phyloP scores from a whole-genome alignment of 2,113 vertebrate genomes.

The Pimephales promelas region DNA sequence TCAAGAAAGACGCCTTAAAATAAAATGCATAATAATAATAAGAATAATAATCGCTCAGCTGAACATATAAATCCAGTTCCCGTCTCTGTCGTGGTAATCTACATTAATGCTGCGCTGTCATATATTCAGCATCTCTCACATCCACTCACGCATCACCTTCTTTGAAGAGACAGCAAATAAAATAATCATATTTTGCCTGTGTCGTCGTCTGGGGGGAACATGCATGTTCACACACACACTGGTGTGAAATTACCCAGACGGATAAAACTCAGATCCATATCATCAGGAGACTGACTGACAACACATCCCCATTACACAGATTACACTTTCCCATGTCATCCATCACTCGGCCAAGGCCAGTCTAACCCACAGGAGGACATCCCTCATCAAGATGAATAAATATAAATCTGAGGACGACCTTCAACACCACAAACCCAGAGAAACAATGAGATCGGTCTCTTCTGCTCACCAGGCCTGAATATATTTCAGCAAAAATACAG shows the following conservation, averaged over 20 bases:
- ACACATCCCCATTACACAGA: slow-evolving; percentile 8
- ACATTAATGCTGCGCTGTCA: neutral
- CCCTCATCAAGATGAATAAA: neutral
- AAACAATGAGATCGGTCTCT: neutral
- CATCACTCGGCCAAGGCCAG: slow-evolving; percentile 1
- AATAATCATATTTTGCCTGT: neutral
- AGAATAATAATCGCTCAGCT: neutral
- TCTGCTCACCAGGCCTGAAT: too few relatives aligned
- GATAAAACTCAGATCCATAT: neutral
- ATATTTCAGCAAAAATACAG: too few relatives aligned
- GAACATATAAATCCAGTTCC: neutral
- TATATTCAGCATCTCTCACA: slow-evolving; percentile 10
- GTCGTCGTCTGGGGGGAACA: neutral
- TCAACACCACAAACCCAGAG: slow-evolving; percentile 1
- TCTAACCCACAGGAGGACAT: neutral
- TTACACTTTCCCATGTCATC: neutral
- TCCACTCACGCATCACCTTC: neutral
- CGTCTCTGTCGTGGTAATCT: neutral
- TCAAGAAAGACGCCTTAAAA: too few relatives aligned
- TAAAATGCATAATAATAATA: too few relatives aligned
- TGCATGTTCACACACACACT: slow-evolving; percentile 1
- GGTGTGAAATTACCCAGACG: neutral
- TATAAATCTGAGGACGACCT: slow-evolving; percentile 1
- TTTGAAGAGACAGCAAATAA: neutral
- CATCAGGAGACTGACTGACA: neutral